Evolutionary conservation across 2,888 invertebrate species (phyloP).

Genomic region (Mactromeris polynyma): DNA sequence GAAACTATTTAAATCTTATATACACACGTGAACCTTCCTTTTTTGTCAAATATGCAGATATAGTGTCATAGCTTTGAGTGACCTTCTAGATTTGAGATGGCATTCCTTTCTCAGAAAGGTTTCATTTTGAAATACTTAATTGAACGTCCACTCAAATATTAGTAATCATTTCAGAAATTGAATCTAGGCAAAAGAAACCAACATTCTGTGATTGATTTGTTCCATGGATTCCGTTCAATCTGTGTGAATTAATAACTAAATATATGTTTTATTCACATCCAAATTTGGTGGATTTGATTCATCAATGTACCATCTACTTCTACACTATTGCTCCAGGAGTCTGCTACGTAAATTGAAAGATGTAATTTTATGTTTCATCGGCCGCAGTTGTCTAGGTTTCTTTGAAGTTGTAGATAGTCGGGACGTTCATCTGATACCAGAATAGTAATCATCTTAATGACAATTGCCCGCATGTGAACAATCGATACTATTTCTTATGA

Average conservation of each 20-base stretch:
- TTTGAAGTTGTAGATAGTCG: constrained; percentile 1
- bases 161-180: no score
- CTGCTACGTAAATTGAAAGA: constrained; percentile 2
- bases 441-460: not conserved
- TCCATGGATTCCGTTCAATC: not conserved
- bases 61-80: no score
- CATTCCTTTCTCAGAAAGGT: no score
- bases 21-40: no score
- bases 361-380: not conserved
- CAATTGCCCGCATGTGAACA: not conserved
- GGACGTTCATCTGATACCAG: not conserved
- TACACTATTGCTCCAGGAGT: not conserved
- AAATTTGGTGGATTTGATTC: not conserved
- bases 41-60: no score
- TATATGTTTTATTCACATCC: not conserved
- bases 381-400: not conserved
- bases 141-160: no score
- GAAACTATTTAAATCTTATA: no score
- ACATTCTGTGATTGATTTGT: not conserved
- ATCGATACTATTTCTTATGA: not conserved
- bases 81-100: no score
- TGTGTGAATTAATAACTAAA: not conserved
- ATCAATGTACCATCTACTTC: not conserved
- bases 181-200: no score
- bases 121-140: no score